A percentile compares a stretch with the other conserved stretches of the same genome.
phyloP scores from a whole-genome alignment of 2,888 invertebrate species.

The Spodoptera exigua region DNA sequence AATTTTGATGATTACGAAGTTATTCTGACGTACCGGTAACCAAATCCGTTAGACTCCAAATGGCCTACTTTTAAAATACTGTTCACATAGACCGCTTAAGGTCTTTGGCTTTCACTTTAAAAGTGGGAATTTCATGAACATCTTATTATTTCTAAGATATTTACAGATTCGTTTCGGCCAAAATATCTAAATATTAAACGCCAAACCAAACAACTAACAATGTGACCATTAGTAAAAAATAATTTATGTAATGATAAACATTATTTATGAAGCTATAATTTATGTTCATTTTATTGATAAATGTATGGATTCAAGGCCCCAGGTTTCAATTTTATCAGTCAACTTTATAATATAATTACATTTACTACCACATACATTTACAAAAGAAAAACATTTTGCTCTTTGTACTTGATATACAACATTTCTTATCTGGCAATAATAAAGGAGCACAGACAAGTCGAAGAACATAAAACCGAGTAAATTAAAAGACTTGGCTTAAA shows the following conservation, averaged over 20 bases:
- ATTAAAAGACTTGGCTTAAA: too few species aligned
- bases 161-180: constrained; percentile 75
- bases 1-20: constrained; percentile 66
- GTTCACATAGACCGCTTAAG: constrained; percentile 60
- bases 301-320: too few species aligned
- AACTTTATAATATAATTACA: too few species aligned
- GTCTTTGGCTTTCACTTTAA: constrained; percentile 60
- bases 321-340: too few species aligned
- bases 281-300: too few species aligned
- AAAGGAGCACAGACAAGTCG: too few species aligned
- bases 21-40: constrained; percentile 86
- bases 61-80: constrained; percentile 82
- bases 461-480: too few species aligned
- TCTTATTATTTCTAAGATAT: constrained; percentile 72
- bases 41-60: constrained; percentile 75
- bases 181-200: constrained; percentile 57
- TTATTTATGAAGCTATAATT: background rate
- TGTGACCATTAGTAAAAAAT: constrained; percentile 48
- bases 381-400: too few species aligned
- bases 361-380: too few species aligned
- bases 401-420: too few species aligned
- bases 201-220: constrained; percentile 62
- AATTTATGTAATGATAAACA: background rate
- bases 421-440: too few species aligned
- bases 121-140: constrained; percentile 64